A percentile compares a stretch with the other conserved stretches of the same genome.
phyloP scores from a whole-genome alignment of 2,888 invertebrate species.

The Podotricha telesiphe region DNA sequence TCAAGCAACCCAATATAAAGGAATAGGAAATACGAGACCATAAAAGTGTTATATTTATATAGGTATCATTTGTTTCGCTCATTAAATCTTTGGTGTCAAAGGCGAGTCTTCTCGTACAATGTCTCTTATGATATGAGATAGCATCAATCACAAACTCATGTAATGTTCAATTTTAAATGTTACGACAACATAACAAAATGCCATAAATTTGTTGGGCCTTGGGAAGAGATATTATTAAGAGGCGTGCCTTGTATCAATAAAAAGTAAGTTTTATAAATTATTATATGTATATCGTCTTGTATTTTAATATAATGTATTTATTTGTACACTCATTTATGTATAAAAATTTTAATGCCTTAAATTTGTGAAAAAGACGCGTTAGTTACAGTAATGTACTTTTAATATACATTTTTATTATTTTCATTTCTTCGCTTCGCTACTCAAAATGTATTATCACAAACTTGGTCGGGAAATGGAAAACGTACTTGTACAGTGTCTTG shows the following conservation, averaged over 20 bases:
- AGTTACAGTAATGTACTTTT: too few species aligned
- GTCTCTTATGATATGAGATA: conserved; percentile 26
- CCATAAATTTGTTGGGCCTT: conserved; percentile 1
- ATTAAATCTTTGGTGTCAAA: conserved; percentile 28
- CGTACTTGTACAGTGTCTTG: too few species aligned
- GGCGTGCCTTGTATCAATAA: not conserved
- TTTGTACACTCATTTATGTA: too few species aligned
- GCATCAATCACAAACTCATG: conserved; percentile 22
- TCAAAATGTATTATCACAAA: too few species aligned
- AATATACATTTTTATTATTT: too few species aligned
- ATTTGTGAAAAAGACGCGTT: too few species aligned
- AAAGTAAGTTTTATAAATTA: too few species aligned
- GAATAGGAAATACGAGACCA: conserved; percentile 23
- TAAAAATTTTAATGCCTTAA: too few species aligned
- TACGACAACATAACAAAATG: conserved; percentile 10
- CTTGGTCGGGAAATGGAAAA: too few species aligned
- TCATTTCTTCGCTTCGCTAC: too few species aligned
- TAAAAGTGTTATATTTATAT: conserved; percentile 23
- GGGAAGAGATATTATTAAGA: not conserved
- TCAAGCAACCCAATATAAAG: conserved; percentile 18
- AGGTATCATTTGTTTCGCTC: conserved; percentile 22
- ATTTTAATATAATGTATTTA: too few species aligned
- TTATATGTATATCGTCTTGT: too few species aligned
- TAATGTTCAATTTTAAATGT: conserved; percentile 18
- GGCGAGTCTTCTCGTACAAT: not conserved